Conservation (phyloP, 2,113 vertebrate genomes). For the Myiopsitta monachus region DNA sequence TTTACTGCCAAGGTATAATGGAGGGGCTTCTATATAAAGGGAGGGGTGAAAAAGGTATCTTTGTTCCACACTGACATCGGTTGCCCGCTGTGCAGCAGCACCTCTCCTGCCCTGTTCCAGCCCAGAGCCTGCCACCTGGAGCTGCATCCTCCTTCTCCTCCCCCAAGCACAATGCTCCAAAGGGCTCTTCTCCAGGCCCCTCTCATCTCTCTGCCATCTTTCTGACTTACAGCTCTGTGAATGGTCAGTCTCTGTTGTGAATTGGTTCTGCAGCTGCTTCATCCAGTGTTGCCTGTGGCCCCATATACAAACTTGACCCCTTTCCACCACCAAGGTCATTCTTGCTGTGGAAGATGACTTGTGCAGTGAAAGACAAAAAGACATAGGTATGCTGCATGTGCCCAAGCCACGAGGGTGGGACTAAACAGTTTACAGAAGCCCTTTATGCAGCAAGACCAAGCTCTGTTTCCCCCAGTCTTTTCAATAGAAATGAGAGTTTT, state of each 20-base stretch:
- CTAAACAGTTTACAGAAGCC: not conserved
- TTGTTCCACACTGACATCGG: not conserved
- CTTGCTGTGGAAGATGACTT: not conserved
- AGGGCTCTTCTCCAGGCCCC: not conserved
- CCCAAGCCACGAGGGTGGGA: not conserved
- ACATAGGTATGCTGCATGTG: not conserved
- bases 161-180: not conserved
- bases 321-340: not conserved
- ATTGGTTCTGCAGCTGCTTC: not conserved
- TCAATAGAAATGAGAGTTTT: not conserved
- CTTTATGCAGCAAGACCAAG: not conserved
- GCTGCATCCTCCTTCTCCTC: not conserved
- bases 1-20: not conserved
- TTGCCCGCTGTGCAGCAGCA: not conserved
- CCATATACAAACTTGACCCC: fast-evolving
- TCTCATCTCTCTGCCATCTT: not conserved
- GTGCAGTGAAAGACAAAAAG: not conserved
- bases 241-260: not conserved
- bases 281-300: fast-evolving
- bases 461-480: not conserved
- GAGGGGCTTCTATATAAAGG: not conserved
- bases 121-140: not conserved
- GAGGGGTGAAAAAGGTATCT: not conserved
- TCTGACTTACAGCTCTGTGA: not conserved
- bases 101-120: not conserved